Conservation (phyloP, 2,888 invertebrate genomes). For the Celastrina argiolus region DNA sequence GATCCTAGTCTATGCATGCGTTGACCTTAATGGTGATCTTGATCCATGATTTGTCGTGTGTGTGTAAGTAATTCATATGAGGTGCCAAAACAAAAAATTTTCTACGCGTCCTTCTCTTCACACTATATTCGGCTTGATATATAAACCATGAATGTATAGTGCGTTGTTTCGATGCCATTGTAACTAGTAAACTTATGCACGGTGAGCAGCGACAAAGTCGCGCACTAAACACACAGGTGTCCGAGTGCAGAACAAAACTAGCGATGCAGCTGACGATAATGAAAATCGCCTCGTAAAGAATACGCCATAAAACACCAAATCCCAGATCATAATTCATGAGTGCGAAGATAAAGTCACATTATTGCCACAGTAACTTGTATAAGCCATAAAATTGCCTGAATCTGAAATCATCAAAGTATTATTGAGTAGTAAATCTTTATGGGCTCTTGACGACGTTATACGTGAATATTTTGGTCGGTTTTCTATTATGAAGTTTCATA, state of each 20-base stretch:
- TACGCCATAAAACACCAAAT: slow-evolving; percentile 30
- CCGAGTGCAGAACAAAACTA: background rate
- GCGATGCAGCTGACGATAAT: background rate
- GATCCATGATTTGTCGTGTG: no score
- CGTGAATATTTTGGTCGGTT: slow-evolving; percentile 65
- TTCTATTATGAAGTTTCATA: slow-evolving; percentile 41
- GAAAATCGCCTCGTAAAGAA: background rate
- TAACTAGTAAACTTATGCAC: no score
- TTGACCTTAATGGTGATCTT: no score
- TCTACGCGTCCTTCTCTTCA: no score
- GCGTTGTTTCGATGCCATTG: no score
- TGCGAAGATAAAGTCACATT: slow-evolving; percentile 40
- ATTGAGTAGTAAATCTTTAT: slow-evolving; percentile 72
- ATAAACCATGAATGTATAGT: no score
- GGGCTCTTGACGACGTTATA: slow-evolving; percentile 38
- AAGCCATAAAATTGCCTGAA: slow-evolving; percentile 67
- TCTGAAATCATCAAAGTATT: slow-evolving; percentile 73
- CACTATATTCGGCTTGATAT: no score
- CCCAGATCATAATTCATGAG: slow-evolving; percentile 18
- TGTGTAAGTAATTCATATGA: no score
- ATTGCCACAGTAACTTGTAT: slow-evolving; percentile 64
- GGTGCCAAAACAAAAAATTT: no score
- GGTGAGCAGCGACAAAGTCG: no score
- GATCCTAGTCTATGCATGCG: no score
- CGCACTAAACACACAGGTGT: no score